Base-by-base conservation (phyloP, 2,113 vertebrate genomes). In the Datnioides undecimradiatus region DNA sequence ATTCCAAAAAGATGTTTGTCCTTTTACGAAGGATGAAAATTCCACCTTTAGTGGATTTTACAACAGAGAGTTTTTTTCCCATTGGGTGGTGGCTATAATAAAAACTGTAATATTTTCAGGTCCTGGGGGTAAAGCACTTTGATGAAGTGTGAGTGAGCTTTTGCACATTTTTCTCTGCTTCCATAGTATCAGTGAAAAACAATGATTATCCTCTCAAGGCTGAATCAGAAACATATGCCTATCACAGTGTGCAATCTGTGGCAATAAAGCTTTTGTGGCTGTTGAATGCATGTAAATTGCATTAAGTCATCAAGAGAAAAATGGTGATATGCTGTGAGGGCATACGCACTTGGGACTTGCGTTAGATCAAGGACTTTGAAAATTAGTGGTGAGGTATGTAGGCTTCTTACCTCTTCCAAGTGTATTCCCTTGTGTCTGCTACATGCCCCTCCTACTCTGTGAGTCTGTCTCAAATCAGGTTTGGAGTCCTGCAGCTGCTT, bases 141-240 rank as follows among this genome's bases (percentile, higher is more conserved):
- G 87, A 91, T 91, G 90, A 90, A 86, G 84, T 91, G 90, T 80
- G 90, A 92, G 86, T 82, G 87, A 90, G 83, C 71, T 60, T 80
- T 86, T 79, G 80, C 79, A 89, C 73, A 74, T 87, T 90, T 81
- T 73, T 65, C 81, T 84, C 87, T 76, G 87, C 90, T 87, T 84
- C 84, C 82, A 89, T 87, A 86, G 84, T 84, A 88, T 90, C 87
- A 79, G 82, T 82, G 81, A 79, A 87, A 91, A 92, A 91, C 87
- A 89, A 85, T 79, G 89, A 90, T 90, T 88, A 90, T 83, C 76
- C 79, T 82, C 86, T 81, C 60, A 49, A 55, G 58, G 79, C 83
- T 34, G 68, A 92, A 92, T 92, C 82, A 90, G 88, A 90, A 94
- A 87, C 91, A 93, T 31, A 88, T 93, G 90, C 80, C 82, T 80